phyloP scores from a whole-genome alignment of 2,888 invertebrate genomes.

The Scaptomyza cyrtandrae region DNA sequence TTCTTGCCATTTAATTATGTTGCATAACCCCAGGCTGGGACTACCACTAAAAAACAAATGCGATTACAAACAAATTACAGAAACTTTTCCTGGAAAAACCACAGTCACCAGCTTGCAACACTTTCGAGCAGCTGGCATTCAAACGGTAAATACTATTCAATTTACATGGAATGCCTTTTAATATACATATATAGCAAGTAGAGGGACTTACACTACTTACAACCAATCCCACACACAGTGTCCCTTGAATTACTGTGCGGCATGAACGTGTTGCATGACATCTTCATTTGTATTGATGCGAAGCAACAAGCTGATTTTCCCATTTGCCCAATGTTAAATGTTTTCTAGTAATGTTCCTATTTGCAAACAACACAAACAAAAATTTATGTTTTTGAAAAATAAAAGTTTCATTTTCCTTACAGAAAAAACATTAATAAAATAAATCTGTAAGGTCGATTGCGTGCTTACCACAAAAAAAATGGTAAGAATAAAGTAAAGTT shows the following conservation, averaged over 20 bases:
- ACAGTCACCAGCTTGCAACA: conserved; percentile 2
- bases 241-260: conserved; percentile 25
- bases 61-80: conserved; percentile 14
- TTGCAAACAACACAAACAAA: neutral
- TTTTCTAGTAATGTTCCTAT: conserved; percentile 6
- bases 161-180: conserved; percentile 41
- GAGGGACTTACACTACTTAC: neutral
- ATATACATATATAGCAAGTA: neutral
- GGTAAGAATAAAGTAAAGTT: no score
- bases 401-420: no score
- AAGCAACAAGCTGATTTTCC: conserved; percentile 56
- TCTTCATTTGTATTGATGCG: conserved; percentile 33
- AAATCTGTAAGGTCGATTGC: no score
- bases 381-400: neutral
- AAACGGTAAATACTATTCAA: conserved; percentile 43
- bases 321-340: conserved; percentile 33
- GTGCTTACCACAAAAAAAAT: no score
- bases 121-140: conserved; percentile 20
- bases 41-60: conserved; percentile 39
- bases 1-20: conserved; percentile 64
- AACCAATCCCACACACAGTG: conserved; percentile 2
- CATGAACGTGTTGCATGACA: conserved; percentile 22
- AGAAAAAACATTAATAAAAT: no score
- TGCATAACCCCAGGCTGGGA: conserved; percentile 33
- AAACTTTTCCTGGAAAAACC: conserved; percentile 1